phyloP scores from a whole-genome alignment of 2,113 vertebrate species.

The Odocoileus hemionus region DNA sequence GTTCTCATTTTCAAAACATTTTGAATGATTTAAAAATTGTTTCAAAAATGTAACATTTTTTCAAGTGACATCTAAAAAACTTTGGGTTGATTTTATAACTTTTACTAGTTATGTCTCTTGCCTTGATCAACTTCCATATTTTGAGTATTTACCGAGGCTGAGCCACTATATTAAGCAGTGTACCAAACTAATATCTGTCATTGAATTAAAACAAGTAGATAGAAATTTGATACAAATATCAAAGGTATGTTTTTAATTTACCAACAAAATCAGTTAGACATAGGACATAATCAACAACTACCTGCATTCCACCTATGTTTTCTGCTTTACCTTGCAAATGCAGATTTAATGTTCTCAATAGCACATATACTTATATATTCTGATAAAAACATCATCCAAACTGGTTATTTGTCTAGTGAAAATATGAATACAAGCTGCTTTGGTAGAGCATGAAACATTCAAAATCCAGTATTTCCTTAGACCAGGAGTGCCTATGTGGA shows the following conservation, averaged over 20 bases:
- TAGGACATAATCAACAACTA: not conserved
- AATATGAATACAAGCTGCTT: not conserved
- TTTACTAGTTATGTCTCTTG: not conserved
- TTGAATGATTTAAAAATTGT: conserved; percentile 28
- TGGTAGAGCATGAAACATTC: not conserved
- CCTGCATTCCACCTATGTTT: not conserved
- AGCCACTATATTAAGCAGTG: not conserved
- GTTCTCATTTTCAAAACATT: conserved; percentile 24
- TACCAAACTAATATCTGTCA: not conserved
- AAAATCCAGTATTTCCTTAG: not conserved
- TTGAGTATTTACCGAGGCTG: not conserved
- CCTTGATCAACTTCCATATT: not conserved
- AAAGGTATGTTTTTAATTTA: not conserved
- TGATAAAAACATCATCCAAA: not conserved
- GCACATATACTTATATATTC: not conserved
- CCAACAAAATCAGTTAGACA: not conserved
- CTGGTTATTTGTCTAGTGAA: not conserved
- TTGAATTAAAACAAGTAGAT: not conserved
- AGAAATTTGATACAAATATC: not conserved
- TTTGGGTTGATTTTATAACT: not conserved
- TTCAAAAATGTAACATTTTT: not conserved
- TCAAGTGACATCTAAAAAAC: not conserved
- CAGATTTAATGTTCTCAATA: not conserved
- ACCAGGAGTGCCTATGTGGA: not conserved
- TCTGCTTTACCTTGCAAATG: not conserved